A percentile compares a stretch with the other conserved stretches of the same genome.
phyloP scores from a whole-genome alignment of 2,113 vertebrate genomes.

The Phylloscopus trochilus region DNA sequence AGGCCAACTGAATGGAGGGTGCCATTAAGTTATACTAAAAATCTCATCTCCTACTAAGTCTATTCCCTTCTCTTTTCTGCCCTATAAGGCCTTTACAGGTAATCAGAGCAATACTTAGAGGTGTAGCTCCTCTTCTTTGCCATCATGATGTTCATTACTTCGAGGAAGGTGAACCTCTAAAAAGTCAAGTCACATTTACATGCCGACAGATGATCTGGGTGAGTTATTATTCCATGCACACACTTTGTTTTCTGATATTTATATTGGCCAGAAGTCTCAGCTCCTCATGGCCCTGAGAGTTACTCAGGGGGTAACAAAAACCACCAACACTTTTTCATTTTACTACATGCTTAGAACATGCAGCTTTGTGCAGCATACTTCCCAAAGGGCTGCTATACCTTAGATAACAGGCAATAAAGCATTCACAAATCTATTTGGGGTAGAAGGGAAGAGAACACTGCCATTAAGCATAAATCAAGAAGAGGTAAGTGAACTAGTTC shows the following conservation, averaged over 20 bases:
- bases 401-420: neutral
- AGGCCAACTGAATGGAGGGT: neutral
- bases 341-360: neutral
- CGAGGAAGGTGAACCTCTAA: neutral
- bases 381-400: neutral
- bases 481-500: neutral
- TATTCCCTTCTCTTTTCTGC: neutral
- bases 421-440: neutral
- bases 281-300: neutral
- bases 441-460: neutral
- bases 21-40: neutral
- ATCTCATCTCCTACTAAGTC: neutral
- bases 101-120: neutral
- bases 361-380: neutral
- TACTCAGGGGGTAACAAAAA: neutral
- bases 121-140: neutral
- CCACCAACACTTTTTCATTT: accelerated
- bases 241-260: neutral
- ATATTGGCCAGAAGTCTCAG: neutral
- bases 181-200: neutral
- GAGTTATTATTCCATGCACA: neutral
- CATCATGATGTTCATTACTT: neutral
- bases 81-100: neutral
- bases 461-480: neutral
- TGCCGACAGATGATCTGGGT: neutral